A percentile compares a stretch with the other conserved stretches of the same genome.
These are phyloP conservation scores for Pogonophryne albipinna DNA, from an alignment of 2,797 vertebrate species.

Conservation along the genomic window DNA sequence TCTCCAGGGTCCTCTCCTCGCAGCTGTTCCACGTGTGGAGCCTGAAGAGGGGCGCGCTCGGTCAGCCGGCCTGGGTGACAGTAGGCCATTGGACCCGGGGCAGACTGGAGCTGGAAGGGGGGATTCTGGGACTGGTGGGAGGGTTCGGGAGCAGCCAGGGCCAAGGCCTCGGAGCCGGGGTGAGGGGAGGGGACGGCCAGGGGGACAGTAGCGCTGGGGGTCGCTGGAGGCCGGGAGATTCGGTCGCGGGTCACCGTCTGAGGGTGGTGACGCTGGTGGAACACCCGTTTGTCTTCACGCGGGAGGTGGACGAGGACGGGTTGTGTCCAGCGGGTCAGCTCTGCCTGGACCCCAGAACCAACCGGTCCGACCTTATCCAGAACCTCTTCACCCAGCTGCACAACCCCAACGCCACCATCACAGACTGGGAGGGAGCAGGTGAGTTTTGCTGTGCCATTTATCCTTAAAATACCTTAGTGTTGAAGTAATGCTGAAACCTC, in stretches of 20 bases:
- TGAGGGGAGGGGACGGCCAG: slow-evolving; percentile 76
- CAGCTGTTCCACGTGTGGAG: slow-evolving; percentile 92
- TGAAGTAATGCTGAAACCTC: neutral
- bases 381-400: slow-evolving; percentile 87
- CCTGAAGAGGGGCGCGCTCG: slow-evolving; percentile 88
- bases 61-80: slow-evolving; percentile 93
- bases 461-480: neutral
- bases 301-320: slow-evolving; percentile 91
- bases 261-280: slow-evolving; percentile 95
- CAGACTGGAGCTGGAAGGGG: slow-evolving; percentile 87
- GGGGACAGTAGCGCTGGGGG: slow-evolving; percentile 64
- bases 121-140: slow-evolving; percentile 79
- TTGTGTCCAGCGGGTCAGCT: slow-evolving; percentile 92
- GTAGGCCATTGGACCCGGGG: slow-evolving; percentile 90
- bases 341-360: slow-evolving; percentile 92
- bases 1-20: slow-evolving; percentile 84
- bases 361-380: slow-evolving; percentile 86
- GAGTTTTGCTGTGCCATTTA: slow-evolving; percentile 45
- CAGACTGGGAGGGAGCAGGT: slow-evolving; percentile 73
- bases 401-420: slow-evolving; percentile 75
- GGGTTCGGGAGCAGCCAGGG: slow-evolving; percentile 70
- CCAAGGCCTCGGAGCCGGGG: slow-evolving; percentile 77
- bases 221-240: slow-evolving; percentile 82
- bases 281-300: slow-evolving; percentile 94
- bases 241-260: slow-evolving; percentile 80